A percentile compares a stretch with the other conserved stretches of the same genome.
These are phyloP conservation scores for Eupithecia abbreviata DNA, from an alignment of 2,888 invertebrate genomes.

Conservation along the genomic window DNA sequence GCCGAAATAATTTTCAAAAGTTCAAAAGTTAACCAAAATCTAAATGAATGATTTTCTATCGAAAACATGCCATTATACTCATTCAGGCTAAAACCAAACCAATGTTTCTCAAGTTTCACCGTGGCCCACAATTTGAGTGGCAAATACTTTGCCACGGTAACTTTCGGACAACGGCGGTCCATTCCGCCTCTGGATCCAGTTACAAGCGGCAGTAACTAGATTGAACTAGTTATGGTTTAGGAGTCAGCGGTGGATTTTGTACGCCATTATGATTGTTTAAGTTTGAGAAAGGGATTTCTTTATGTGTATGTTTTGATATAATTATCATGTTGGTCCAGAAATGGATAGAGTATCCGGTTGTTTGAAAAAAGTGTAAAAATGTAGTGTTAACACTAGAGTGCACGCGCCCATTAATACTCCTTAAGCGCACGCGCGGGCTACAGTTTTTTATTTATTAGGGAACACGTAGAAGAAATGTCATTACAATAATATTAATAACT, in stretches of 20 bases:
- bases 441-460: too few species aligned
- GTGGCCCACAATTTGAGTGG: conserved; percentile 17
- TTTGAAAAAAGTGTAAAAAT: too few species aligned
- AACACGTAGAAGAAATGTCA: too few species aligned
- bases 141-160: conserved; percentile 35
- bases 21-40: neutral
- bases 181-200: conserved; percentile 35
- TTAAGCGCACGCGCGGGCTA: too few species aligned
- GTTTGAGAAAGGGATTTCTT: neutral
- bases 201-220: conserved; percentile 37
- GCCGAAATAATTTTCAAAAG: neutral
- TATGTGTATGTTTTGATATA: neutral
- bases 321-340: neutral
- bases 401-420: too few species aligned
- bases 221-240: conserved; percentile 29
- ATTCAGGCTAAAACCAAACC: conserved; percentile 5
- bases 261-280: neutral
- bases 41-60: neutral
- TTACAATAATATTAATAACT: too few species aligned
- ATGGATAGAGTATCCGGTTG: too few species aligned
- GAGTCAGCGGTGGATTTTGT: neutral
- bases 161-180: conserved; percentile 37
- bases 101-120: conserved; percentile 3
- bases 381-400: too few species aligned
- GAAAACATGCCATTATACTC: neutral